Base-by-base conservation (phyloP, 2,113 vertebrate species). In the Dasyornis broadbenti region DNA sequence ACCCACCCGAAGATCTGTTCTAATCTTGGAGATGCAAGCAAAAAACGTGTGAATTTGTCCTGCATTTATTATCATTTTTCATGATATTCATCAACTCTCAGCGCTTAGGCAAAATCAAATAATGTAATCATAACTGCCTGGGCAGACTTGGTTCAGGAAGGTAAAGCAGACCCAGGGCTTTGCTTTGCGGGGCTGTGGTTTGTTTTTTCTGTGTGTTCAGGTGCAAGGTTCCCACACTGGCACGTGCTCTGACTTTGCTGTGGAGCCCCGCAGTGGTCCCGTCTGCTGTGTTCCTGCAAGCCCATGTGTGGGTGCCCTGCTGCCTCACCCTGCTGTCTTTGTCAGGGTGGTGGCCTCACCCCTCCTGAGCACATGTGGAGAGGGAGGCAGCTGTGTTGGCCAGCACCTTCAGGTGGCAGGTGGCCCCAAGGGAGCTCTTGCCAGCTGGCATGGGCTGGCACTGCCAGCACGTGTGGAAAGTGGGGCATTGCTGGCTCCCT, bases 111-210 rank as follows among this genome's bases (percentile, higher is more conserved):
- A 70, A 28, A 92, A 52, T 23, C 8, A 28, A 10, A 33, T 16
- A 12, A 33, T 10, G 7, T 9, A 27, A 14, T 78, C 0, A 0
- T 28, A 59, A 2, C 50, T 82, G 42, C 28, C 50, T 57, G 30
- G 35, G 56, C 28, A 60, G 79, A 7, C 28, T 26, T 66, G 54
- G 10, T 42, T 70, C 21, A 3, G 85, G 70, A 80, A 50, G 19
- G 15, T 44, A 7, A 52, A n/a, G 60, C 24, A 35, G 76, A 42
- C 15, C 19, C 47, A 35, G 60, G 33, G 53, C 26, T 77, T 33
- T 11, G n/a, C 50, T 50, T 14, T n/a, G 1, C 23, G 47, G 4
- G 26, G 76, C 28, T 52, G 53, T 11, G 54, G 15, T 70, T 56
- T 40, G 30, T 10, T 3, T 12, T 26, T 13, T 19, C n/a, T 54